Evolutionary conservation across 2,888 invertebrate genomes (phyloP), one percentile per base, ranked within the genome.

Genomic region (Sabellastarte sp.): DNA sequence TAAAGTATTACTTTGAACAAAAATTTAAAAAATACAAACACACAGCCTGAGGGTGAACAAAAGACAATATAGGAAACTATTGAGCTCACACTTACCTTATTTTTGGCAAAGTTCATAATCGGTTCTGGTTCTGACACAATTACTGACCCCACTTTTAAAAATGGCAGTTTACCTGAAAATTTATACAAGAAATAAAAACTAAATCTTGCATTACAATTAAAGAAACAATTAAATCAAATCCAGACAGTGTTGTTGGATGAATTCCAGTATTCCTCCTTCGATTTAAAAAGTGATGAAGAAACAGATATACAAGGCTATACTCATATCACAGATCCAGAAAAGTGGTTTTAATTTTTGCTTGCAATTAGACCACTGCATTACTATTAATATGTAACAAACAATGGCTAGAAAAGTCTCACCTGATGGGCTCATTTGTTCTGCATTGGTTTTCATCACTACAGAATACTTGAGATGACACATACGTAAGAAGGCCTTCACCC

Each of bases 351-450:
- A n/a, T n/a, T n/a, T n/a, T n/a, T n/a, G n/a, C n/a, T n/a, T n/a
- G n/a, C n/a, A n/a, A n/a, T n/a, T n/a, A n/a, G n/a, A n/a, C n/a
- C n/a, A n/a, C n/a, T n/a, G n/a, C n/a, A n/a, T n/a, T n/a, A n/a
- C n/a, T n/a, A n/a, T n/a, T n/a, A n/a, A n/a, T n/a, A n/a, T n/a
- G n/a, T n/a, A n/a, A n/a, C n/a, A n/a, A n/a, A n/a, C n/a, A n/a
- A n/a, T n/a, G n/a, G 68, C 70, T 66, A 41, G 20, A 10, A 41
- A 10, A 41, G 41, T 15, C 41, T 73, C 78, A 86, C 88, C 87
- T 3, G 93, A 91, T 0, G 97, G 97, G 0, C 97, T 96, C 93
- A 98, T 97, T 80, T 91, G 92, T 79, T 97, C 95, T 0, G 97
- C 96, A 86, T 99, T 99, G 76, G 90, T 89, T 69, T 91, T 87